A percentile compares a stretch with the other conserved stretches of the same genome.
phyloP scores from a whole-genome alignment of 2,888 invertebrate species.

The Apoda limacodes region DNA sequence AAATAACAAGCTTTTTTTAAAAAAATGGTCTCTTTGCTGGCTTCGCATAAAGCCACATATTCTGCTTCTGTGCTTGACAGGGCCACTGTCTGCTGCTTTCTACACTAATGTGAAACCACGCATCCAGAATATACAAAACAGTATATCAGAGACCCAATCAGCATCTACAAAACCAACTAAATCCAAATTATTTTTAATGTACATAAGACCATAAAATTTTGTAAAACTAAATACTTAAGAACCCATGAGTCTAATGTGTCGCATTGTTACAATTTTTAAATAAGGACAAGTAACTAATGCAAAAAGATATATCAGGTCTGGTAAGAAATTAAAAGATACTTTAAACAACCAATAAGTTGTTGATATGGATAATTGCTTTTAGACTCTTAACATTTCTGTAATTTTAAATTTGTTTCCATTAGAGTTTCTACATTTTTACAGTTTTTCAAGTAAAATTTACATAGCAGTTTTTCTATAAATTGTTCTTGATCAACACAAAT shows the following conservation, averaged over 20 bases:
- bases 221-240: constrained; percentile 10
- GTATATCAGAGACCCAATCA: no score
- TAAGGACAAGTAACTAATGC: no score
- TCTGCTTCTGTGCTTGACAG: constrained; percentile 12
- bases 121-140: no score
- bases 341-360: constrained; percentile 12
- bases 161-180: constrained; percentile 12
- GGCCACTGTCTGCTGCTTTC: constrained; percentile 11
- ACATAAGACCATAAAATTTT: constrained; percentile 9
- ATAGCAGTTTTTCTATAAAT: constrained; percentile 14
- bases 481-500: constrained; percentile 12
- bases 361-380: no score
- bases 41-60: constrained; percentile 14
- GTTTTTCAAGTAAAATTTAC: constrained; percentile 14
- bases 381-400: constrained; percentile 9
- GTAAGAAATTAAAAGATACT: no score
- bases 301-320: no score
- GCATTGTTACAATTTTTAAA: constrained; percentile 11
- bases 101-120: no score
- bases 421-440: constrained; percentile 10
- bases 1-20: no score
- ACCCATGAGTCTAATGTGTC: constrained; percentile 7
- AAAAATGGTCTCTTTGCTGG: constrained; percentile 5
- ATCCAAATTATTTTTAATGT: constrained; percentile 4
- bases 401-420: constrained; percentile 18